Evolutionary conservation across 2,888 invertebrate species (phyloP), one percentile per base, ranked within the genome.

Genomic region (Latrodectus hesperus): DNA sequence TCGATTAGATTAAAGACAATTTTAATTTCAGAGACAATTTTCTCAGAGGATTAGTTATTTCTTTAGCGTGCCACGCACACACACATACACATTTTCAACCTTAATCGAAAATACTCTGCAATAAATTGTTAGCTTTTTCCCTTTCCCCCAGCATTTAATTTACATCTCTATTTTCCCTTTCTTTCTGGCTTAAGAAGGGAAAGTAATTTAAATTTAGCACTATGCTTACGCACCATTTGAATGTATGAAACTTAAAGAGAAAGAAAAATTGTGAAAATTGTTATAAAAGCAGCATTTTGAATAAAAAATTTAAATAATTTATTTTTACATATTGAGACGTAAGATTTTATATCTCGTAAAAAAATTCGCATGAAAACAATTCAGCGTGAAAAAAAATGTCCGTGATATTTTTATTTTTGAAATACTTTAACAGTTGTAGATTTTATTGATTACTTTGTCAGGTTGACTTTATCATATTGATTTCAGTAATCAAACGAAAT

Each of bases 1-100:
- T 17, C 77, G 55, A 84, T 84, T 84, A 77, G 78, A 78, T 84
- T 78, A 84, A 82, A 84, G 64, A 60, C 73, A 78, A 72, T 84
- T 84, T 84, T 77, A 84, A 84, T 84, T 84, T 84, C 51, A 17
- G 72, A 84, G 84, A 78, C 84, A 84, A 84, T 78, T 78, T 84
- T 78, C 84, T 72, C 65, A 17, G 71, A 65, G 78, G 78, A 84
- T 84, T 84, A 84, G 77, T 72, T 77, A 73, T 65, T 84, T 78
- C 76, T 64, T 70, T 78, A 78, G 78, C 65, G 53, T 52, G n/a
- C 38, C 38, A 38, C 38, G 38, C 38, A 38, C 38, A 38, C 38
- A 38, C 4, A 38, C 38, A 38, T 60, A 16, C 49, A 26, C 76
- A 71, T 76, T 71, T 60, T 72, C 53, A 71, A 68, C 72, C 55